phyloP scores from a whole-genome alignment of 2,888 invertebrate species.

The Epirrhoe alternata region DNA sequence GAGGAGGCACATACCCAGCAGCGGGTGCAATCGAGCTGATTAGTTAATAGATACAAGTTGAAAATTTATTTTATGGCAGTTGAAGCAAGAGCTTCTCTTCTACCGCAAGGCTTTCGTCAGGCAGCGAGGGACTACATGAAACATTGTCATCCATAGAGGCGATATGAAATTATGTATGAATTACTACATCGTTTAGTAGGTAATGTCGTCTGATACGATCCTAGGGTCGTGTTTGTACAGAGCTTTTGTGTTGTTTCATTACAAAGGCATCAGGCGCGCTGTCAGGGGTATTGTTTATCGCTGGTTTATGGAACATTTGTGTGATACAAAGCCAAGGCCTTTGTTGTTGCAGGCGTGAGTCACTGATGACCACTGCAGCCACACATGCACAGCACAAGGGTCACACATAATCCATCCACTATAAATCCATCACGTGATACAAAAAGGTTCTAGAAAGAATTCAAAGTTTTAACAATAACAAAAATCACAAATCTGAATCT shows the following conservation, averaged over 20 bases:
- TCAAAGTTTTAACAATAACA: too few species aligned
- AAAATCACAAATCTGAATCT: too few species aligned
- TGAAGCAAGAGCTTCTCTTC: background rate
- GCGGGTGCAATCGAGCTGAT: too few species aligned
- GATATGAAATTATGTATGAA: background rate
- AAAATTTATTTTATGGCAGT: too few species aligned
- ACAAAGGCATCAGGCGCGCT: background rate
- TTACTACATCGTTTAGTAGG: background rate
- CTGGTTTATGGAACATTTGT: background rate
- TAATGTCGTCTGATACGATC: background rate
- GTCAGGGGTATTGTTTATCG: constrained; percentile 1
- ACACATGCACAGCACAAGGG: background rate
- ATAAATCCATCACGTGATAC: too few species aligned
- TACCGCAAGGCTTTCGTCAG: too few species aligned
- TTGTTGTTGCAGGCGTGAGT: background rate
- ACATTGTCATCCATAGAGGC: background rate
- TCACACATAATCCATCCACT: background rate
- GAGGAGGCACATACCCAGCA: too few species aligned
- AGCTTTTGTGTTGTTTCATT: constrained; percentile 1
- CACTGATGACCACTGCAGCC: background rate
- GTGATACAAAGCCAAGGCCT: background rate
- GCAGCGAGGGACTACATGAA: background rate
- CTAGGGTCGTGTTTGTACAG: background rate
- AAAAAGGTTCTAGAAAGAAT: too few species aligned
- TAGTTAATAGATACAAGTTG: too few species aligned